These are phyloP conservation scores for Mastigias papua DNA, from an alignment of 30 jellyfish, hydroid and myxozoan genomes.

Conservation along the genomic window DNA sequence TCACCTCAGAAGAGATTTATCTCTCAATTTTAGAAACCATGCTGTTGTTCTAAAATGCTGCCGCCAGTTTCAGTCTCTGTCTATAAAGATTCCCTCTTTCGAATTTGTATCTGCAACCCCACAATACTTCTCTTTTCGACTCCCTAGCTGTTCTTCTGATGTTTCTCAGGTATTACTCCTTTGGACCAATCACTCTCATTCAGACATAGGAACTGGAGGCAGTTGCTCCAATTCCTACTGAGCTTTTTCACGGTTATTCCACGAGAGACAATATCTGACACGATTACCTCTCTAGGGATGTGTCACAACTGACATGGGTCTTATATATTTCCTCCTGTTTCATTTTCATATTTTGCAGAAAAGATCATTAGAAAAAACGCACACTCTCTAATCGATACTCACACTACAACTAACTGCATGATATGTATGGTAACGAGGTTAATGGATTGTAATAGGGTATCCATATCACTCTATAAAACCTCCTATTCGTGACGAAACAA, in stretches of 20 bases:
- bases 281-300: slow-evolving; percentile 28
- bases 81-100: slow-evolving; percentile 7
- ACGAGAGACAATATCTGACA: slow-evolving; percentile 24
- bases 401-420: too few relatives aligned
- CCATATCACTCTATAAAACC: too few relatives aligned
- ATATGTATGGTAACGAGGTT: too few relatives aligned
- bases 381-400: too few relatives aligned
- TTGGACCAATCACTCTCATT: slow-evolving; percentile 18
- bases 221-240: slow-evolving; percentile 24
- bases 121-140: too few relatives aligned
- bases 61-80: slow-evolving; percentile 59
- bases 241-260: slow-evolving; percentile 27
- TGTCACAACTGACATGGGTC: slow-evolving; percentile 39
- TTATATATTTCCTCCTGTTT: slow-evolving; percentile 17
- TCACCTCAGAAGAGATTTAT: slow-evolving; percentile 9
- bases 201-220: slow-evolving; percentile 29
- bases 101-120: too few relatives aligned
- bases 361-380: too few relatives aligned
- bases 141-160: slow-evolving; percentile 11
- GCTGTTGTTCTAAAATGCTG: slow-evolving; percentile 44
- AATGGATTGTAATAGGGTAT: too few relatives aligned
- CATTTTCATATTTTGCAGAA: too few relatives aligned
- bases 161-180: not conserved
- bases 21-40: slow-evolving; percentile 53
- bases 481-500: slow-evolving; percentile 63